phyloP scores from a whole-genome alignment of 2,888 invertebrate genomes.

The Oscheius sp. region DNA sequence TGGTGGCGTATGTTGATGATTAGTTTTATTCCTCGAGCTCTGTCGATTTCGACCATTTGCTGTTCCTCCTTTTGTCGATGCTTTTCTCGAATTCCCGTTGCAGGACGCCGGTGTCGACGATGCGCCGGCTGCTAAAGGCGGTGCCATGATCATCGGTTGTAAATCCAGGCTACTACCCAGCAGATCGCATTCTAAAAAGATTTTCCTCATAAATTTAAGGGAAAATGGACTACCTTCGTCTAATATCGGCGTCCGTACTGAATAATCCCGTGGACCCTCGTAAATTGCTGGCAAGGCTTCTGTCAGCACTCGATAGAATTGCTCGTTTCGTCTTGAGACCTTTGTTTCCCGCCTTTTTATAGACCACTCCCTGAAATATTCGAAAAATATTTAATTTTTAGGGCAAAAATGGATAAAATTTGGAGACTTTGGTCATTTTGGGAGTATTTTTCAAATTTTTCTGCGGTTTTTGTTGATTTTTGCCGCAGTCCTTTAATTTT shows the following conservation, averaged over 20 bases:
- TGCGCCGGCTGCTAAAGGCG: background rate
- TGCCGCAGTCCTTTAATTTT: background rate
- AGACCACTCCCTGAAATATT: slow-evolving; percentile 65
- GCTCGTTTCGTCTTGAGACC: slow-evolving; percentile 82
- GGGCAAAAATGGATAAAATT: too few species aligned
- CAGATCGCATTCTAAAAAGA: slow-evolving; percentile 16
- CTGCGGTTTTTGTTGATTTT: too few species aligned
- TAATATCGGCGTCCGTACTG: slow-evolving; percentile 19
- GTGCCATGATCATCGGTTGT: slow-evolving; percentile 32
- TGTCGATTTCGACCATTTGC: slow-evolving; percentile 21
- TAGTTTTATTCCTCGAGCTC: slow-evolving; percentile 13
- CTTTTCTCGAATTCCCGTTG: slow-evolving; percentile 19
- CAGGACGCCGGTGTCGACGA: background rate
- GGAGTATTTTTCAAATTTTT: too few species aligned
- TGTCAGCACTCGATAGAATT: slow-evolving; percentile 57
- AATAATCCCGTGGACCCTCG: slow-evolving; percentile 62
- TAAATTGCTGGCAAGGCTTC: slow-evolving; percentile 68
- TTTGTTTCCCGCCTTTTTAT: slow-evolving; percentile 81
- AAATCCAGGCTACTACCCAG: slow-evolving; percentile 21
- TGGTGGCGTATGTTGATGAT: slow-evolving; percentile 18
- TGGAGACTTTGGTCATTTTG: too few species aligned
- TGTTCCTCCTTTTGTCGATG: background rate
- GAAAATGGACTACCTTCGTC: background rate
- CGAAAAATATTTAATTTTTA: background rate
- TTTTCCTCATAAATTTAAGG: background rate